A percentile compares a stretch with the other conserved stretches of the same genome.
phyloP scores from a whole-genome alignment of 2,797 vertebrate species.

The Hydrocynus forskahlii region DNA sequence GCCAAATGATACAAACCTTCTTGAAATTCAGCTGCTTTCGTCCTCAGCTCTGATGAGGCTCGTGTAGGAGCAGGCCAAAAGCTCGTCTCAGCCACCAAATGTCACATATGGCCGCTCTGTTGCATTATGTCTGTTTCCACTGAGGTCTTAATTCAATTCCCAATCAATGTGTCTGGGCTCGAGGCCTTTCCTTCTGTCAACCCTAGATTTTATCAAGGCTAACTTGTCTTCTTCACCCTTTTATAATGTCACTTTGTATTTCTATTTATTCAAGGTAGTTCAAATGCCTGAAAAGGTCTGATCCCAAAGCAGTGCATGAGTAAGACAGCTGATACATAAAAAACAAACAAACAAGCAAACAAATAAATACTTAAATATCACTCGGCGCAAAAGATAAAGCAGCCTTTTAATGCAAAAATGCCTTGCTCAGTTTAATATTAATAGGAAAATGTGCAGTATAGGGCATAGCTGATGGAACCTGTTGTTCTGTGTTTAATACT shows the following conservation, averaged over 20 bases:
- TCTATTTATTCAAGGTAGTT: conserved; percentile 18
- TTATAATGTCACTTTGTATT: conserved; percentile 28
- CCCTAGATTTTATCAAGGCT: conserved; percentile 40
- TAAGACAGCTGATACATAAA: not conserved
- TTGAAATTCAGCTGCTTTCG: conserved; percentile 26
- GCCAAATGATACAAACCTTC: conserved; percentile 31
- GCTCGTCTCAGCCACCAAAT: conserved; percentile 50
- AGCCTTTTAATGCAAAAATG: not conserved
- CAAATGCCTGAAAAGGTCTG: conserved; percentile 11
- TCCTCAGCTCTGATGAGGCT: conserved; percentile 34
- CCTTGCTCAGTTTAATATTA: too few relatives aligned
- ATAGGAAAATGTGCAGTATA: too few relatives aligned
- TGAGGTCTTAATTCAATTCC: conserved; percentile 52
- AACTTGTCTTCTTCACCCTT: conserved; percentile 39
- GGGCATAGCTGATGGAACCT: too few relatives aligned
- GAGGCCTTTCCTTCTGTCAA: conserved; percentile 42
- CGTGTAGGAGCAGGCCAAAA: conserved; percentile 31
- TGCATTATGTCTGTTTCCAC: conserved; percentile 48
- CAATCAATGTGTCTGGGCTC: conserved; percentile 50
- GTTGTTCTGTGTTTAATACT: too few relatives aligned
- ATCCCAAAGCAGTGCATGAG: not conserved
- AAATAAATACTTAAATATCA: not conserved
- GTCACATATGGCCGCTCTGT: conserved; percentile 47
- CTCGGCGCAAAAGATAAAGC: too few relatives aligned
- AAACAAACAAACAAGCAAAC: not conserved